phyloP scores from a whole-genome alignment of 1,140 invertebrate genomes.

The Bombus picipes region DNA sequence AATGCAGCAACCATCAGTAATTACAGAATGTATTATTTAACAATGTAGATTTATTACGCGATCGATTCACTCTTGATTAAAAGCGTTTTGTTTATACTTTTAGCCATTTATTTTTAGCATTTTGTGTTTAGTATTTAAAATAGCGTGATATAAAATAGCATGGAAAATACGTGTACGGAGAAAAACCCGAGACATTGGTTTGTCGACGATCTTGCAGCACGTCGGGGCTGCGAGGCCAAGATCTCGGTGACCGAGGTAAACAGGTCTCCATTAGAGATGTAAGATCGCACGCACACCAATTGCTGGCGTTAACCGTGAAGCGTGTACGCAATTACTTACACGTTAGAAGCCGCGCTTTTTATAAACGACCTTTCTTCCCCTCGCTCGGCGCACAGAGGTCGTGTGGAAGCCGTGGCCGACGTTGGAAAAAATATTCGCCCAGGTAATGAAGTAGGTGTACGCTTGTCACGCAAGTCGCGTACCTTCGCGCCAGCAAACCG shows the following conservation, averaged over 20 bases:
- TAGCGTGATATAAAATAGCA: too few species aligned
- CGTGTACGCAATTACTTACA: conserved; percentile 38
- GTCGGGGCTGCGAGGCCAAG: conserved; percentile 17
- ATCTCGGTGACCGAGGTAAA: conserved; percentile 28
- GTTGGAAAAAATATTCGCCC: conserved; percentile 12
- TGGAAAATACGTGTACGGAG: neutral
- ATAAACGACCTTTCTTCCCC: conserved; percentile 49
- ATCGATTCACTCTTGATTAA: neutral
- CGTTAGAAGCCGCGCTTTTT: conserved; percentile 39
- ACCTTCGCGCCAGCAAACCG: neutral
- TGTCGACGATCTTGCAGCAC: neutral
- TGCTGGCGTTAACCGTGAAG: conserved; percentile 13
- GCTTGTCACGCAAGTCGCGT: conserved; percentile 33
- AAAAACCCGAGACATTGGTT: neutral
- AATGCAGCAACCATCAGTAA: neutral
- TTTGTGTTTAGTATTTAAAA: too few species aligned
- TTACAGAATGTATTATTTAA: neutral
- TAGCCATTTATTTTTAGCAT: too few species aligned
- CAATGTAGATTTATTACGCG: neutral
- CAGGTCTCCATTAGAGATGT: conserved; percentile 8
- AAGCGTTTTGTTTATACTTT: neutral
- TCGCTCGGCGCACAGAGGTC: conserved; percentile 20
- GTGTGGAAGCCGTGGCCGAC: neutral
- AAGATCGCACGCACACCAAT: conserved; percentile 22
- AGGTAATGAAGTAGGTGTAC: conserved; percentile 8